Evolutionary conservation across 2,113 vertebrate genomes (phyloP).

Genomic region (Galemys pyrenaicus): DNA sequence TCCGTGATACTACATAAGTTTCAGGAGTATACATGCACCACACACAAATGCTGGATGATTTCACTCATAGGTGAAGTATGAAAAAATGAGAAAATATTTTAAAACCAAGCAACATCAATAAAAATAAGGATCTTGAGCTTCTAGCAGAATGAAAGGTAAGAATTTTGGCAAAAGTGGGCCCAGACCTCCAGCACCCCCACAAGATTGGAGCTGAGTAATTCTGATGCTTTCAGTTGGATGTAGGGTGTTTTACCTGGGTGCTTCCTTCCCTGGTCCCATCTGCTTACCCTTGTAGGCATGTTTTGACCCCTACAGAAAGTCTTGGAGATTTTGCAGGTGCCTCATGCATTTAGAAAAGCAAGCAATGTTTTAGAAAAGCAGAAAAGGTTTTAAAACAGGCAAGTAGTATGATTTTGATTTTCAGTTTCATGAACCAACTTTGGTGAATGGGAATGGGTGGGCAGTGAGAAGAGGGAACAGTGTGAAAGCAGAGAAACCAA

Average conservation of each 20-base stretch:
- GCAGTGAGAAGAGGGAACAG: not conserved
- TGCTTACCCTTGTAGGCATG: not conserved
- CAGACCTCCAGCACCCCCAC: not conserved
- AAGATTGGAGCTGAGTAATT: not conserved
- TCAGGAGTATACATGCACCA: not conserved
- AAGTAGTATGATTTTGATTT: not conserved
- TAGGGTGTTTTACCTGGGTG: rapidly evolving
- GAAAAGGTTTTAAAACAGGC: not conserved
- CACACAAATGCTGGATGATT: not conserved
- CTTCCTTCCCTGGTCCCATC: too few species aligned
- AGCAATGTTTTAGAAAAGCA: too few species aligned
- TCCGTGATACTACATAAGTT: not conserved
- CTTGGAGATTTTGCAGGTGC: not conserved
- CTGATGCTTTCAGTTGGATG: not conserved
- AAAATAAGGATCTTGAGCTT: not conserved
- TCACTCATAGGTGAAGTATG: not conserved
- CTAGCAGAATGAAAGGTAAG: not conserved
- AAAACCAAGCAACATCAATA: not conserved
- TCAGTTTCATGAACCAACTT: not conserved
- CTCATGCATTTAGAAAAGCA: not conserved
- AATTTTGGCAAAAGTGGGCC: not conserved
- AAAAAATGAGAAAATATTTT: not conserved
- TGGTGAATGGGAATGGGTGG: not conserved
- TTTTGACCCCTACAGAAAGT: not conserved
- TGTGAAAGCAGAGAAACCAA: not conserved